These are phyloP conservation scores for Eupeodes latifasciatus DNA, from an alignment of 2,888 invertebrate genomes.

Conservation along the genomic window DNA sequence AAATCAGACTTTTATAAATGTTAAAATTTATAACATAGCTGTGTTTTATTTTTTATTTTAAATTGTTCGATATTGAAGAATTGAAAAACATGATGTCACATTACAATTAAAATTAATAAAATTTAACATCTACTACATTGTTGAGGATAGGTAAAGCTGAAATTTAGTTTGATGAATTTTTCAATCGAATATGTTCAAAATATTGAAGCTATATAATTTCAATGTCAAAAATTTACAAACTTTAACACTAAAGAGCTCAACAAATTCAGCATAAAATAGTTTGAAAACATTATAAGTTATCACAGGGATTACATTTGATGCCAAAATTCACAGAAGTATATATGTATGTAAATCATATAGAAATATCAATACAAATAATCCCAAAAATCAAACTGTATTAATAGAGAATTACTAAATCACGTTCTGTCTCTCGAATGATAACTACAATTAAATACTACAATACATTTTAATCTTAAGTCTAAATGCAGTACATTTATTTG, in stretches of 20 bases:
- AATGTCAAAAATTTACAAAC: background rate
- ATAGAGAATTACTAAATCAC: background rate
- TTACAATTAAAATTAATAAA: too few species aligned
- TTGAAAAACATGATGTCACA: too few species aligned
- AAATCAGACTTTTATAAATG: too few species aligned
- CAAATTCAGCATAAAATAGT: background rate
- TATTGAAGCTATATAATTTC: too few species aligned
- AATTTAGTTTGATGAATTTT: too few species aligned
- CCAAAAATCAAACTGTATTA: background rate
- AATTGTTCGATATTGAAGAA: too few species aligned
- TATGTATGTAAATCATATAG: background rate
- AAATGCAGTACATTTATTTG: constrained; percentile 19
- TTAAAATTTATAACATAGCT: too few species aligned
- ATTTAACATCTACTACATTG: too few species aligned
- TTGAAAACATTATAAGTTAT: constrained; percentile 15
- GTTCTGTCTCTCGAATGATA: constrained; percentile 3
- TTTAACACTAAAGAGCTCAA: background rate
- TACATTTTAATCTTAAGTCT: constrained; percentile 18
- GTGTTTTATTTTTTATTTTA: too few species aligned
- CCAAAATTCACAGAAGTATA: constrained; percentile 8
- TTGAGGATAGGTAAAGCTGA: too few species aligned
- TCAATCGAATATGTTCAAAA: too few species aligned
- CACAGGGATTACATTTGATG: constrained; percentile 38
- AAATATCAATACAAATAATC: background rate
- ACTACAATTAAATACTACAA: constrained; percentile 13